Conservation (phyloP, 2,113 vertebrate species). For the Pogona vitticeps region DNA sequence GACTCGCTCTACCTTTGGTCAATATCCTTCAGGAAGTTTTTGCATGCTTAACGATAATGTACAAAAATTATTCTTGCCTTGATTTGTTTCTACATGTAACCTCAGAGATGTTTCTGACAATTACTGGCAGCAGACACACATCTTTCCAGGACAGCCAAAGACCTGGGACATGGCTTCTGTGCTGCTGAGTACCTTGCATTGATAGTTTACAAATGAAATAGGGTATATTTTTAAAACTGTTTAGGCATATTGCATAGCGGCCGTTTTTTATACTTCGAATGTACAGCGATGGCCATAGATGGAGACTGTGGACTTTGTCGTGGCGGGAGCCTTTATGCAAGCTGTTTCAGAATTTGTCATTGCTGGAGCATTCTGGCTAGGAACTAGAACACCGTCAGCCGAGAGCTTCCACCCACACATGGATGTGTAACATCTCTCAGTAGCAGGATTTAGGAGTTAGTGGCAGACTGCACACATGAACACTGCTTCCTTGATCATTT, state of each 20-base stretch:
- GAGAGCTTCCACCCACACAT: not conserved
- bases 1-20: slow-evolving; percentile 69
- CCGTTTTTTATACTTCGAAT: slow-evolving; percentile 77
- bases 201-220: slow-evolving; percentile 80
- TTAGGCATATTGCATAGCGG: slow-evolving; percentile 71
- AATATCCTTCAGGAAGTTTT: slow-evolving; percentile 80
- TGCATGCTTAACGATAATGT: slow-evolving; percentile 91
- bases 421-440: slow-evolving; percentile 11
- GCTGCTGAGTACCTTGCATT: slow-evolving; percentile 68
- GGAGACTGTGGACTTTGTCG: slow-evolving; percentile 1
- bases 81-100: slow-evolving; percentile 85
- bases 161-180: slow-evolving; percentile 69
- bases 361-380: not conserved
- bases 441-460: slow-evolving; percentile 4
- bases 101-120: slow-evolving; percentile 77
- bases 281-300: slow-evolving; percentile 70
- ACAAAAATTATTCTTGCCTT: slow-evolving; percentile 85
- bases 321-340: not conserved
- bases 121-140: slow-evolving; percentile 62
- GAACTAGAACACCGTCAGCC: not conserved
- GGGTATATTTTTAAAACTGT: slow-evolving; percentile 81
- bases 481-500: not conserved
- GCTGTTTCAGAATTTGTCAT: slow-evolving; percentile 3
- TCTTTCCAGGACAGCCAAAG: slow-evolving; percentile 73
- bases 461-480: not conserved